A percentile compares a stretch with the other conserved stretches of the same genome.
Conservation (phyloP, 2,113 vertebrate species). For the Setophaga coronata region DNA sequence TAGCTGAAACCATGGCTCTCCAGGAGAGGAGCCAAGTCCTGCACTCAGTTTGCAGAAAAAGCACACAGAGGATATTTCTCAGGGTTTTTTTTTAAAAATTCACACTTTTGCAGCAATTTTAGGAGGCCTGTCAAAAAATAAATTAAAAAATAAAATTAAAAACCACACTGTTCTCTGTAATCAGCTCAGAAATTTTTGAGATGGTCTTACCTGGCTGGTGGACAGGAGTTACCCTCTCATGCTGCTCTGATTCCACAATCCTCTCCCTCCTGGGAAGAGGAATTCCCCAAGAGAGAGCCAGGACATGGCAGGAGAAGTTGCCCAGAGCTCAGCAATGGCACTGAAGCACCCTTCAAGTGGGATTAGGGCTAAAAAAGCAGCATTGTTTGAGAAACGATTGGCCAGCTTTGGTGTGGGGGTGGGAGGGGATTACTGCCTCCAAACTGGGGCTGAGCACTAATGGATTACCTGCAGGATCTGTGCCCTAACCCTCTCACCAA, state of each 20-base stretch:
- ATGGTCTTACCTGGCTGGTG: neutral
- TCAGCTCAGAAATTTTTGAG: neutral
- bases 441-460: neutral
- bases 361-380: slow-evolving; percentile 14
- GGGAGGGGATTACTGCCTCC: slow-evolving; percentile 44
- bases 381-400: neutral
- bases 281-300: neutral
- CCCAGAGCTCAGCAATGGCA: neutral
- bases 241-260: neutral
- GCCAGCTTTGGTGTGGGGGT: slow-evolving; percentile 36
- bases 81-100: neutral
- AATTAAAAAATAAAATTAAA: neutral
- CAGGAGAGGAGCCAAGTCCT: neutral
- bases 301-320: neutral
- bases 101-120: neutral
- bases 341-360: neutral
- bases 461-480: slow-evolving; percentile 29
- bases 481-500: neutral
- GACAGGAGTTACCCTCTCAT: neutral
- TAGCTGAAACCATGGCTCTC: neutral
- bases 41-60: neutral
- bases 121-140: neutral
- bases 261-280: neutral
- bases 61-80: neutral
- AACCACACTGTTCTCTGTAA: accelerated